phyloP scores from a whole-genome alignment of 2,113 vertebrate species.

The Notothenia coriiceps region DNA sequence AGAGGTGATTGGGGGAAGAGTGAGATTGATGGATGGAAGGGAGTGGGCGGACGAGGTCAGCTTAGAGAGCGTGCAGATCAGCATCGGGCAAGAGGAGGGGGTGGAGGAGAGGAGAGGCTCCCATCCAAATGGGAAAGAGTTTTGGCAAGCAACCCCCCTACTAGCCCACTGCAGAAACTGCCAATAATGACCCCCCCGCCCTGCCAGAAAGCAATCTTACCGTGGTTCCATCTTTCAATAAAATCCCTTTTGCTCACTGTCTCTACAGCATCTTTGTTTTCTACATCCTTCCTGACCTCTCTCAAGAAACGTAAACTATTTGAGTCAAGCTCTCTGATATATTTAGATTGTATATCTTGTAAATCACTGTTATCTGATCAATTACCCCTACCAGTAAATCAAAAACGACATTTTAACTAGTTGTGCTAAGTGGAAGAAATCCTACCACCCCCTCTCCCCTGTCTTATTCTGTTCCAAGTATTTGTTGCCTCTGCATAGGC shows the following conservation, averaged over 20 bases:
- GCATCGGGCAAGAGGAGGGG: slow-evolving; percentile 36
- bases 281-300: not conserved
- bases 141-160: slow-evolving; percentile 44
- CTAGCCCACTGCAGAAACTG: slow-evolving; percentile 5
- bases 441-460: not conserved
- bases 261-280: not conserved
- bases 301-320: slow-evolving; percentile 5
- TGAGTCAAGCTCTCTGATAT: not conserved
- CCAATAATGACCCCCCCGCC: slow-evolving; percentile 34
- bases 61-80: slow-evolving; percentile 50
- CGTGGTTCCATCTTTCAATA: slow-evolving; percentile 36
- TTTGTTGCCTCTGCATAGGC: slow-evolving; percentile 6
- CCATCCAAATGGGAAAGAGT: slow-evolving; percentile 23
- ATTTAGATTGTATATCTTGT: not conserved
- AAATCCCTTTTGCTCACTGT: slow-evolving; percentile 29
- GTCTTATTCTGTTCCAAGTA: not conserved
- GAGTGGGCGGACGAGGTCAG: slow-evolving; percentile 66
- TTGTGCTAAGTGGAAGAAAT: not conserved
- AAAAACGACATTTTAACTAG: not conserved
- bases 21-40: slow-evolving; percentile 36
- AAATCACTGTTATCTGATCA: not conserved
- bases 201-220: slow-evolving; percentile 49
- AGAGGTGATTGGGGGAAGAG: slow-evolving; percentile 32
- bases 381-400: not conserved
- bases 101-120: slow-evolving; percentile 30